Evolutionary conservation across 2,888 invertebrate genomes (phyloP).

Genomic region (Molorchus minor): DNA sequence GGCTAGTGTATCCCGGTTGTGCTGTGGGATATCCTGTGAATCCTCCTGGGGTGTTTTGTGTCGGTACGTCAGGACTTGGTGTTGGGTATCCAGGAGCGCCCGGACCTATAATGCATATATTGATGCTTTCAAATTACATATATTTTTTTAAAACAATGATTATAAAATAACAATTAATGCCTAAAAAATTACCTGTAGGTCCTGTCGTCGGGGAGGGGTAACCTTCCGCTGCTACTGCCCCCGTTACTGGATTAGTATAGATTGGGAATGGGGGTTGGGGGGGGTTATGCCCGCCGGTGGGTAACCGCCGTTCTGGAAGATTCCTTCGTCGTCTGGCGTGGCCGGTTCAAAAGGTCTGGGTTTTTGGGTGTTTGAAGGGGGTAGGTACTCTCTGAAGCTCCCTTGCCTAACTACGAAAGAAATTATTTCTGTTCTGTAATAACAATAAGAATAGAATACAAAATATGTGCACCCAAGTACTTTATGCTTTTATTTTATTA

Average conservation of each 20-base stretch:
- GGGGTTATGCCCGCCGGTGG: conserved; percentile 56
- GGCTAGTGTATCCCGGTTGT: background rate
- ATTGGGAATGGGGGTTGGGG: conserved; percentile 58
- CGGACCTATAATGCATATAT: conserved; percentile 8
- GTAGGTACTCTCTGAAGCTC: conserved; percentile 66
- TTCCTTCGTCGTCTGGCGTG: conserved; percentile 28
- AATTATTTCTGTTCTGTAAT: background rate
- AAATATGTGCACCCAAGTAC: background rate
- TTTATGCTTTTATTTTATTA: no score
- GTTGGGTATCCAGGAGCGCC: conserved; percentile 43
- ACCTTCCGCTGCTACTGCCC: conserved; percentile 50
- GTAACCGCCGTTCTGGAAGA: conserved; percentile 43
- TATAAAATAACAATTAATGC: background rate
- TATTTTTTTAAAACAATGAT: background rate
- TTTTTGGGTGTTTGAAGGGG: conserved; percentile 71
- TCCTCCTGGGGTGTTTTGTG: background rate
- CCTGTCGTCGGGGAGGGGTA: conserved; percentile 34
- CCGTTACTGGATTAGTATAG: conserved; percentile 52
- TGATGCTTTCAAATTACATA: no score
- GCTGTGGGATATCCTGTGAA: conserved; percentile 16
- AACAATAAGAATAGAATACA: background rate
- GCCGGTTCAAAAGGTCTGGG: conserved; percentile 75
- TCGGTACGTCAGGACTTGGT: conserved; percentile 26
- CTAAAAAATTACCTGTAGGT: conserved; percentile 3
- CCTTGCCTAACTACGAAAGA: conserved; percentile 71